Evolutionary conservation across 64 coral and sea anemone genomes (phyloP), one percentile per base, ranked within the genome.

Genomic region (Pocillopora damicornis): DNA sequence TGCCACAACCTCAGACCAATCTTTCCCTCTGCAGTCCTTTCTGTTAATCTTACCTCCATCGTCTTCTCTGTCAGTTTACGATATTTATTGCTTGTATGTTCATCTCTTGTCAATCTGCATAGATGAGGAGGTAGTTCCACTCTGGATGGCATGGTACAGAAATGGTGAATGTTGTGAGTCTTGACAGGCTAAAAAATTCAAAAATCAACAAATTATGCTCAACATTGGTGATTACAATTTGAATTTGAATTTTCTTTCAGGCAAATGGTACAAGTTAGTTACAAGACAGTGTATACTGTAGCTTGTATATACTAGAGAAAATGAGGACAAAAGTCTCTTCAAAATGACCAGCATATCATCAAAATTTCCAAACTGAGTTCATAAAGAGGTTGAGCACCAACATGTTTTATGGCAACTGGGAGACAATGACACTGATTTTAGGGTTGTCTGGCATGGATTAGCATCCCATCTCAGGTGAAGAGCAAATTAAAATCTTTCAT

Each of bases 121-220:
- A 99, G 57, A 37, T 93, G 78, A 9, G 93, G 93, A 58, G 93
- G 90, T 18, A 99, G 64, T 13, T 99, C 97, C 45, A 95, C 65
- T 64, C 69, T 88, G 12, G 93, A 87, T 13, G 79, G 73, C 90
- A 93, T 88, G 60, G 86, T 88, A 61, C 97, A 99, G 79, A 99
- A 99, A 63, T 93, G 97, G 30, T 99, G 97, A 35, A 99, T 95
- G 25, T 99, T 99, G 63, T 91, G 92, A 60, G 58, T 64, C 73
- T 88, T 76, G 11, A 37, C 58, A 9, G 61, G 58, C 75, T 76
- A 23, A 4, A 10, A 35, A 78, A 11, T 22, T 2, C 11, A 25
- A 20, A 22, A 62, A 35, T 76, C 22, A 8, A 64, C 17, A 75
- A 63, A 63, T 15, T 63, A 63, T 15, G 11, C 4, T 63, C 13